Conservation (phyloP, 2,888 invertebrate species). For the Apotomis betuletana region DNA sequence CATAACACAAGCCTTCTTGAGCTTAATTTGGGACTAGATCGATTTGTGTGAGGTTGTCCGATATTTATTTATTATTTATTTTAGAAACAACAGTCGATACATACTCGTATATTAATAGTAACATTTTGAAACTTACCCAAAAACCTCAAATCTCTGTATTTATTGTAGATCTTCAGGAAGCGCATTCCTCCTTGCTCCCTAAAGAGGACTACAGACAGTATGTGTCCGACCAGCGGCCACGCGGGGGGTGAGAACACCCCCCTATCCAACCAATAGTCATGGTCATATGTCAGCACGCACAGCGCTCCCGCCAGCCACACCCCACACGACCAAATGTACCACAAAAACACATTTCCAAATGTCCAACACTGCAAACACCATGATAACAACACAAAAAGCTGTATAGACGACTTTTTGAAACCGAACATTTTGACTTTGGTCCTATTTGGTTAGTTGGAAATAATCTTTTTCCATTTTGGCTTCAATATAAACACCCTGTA, state of each 20-base stretch:
- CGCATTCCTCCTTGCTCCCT: conserved; percentile 77
- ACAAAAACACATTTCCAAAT: conserved; percentile 58
- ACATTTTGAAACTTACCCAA: conserved; percentile 57
- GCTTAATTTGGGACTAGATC: no score
- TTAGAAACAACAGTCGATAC: no score
- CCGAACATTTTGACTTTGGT: conserved; percentile 67
- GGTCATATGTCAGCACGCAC: conserved; percentile 69
- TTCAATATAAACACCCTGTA: neutral
- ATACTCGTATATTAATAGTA: no score
- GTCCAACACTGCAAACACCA: conserved; percentile 67
- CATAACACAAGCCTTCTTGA: no score
- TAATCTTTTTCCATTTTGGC: conserved; percentile 40
- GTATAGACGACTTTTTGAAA: conserved; percentile 65
- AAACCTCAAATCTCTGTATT: conserved; percentile 65
- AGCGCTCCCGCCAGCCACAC: conserved; percentile 53
- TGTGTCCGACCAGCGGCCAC: conserved; percentile 74
- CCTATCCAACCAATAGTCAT: conserved; percentile 71
- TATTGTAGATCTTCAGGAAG: conserved; percentile 74
- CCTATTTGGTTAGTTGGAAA: conserved; percentile 31
- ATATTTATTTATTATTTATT: no score
- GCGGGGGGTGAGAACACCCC: conserved; percentile 74
- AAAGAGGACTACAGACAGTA: conserved; percentile 67
- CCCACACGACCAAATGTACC: conserved; percentile 57
- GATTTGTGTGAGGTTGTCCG: no score
- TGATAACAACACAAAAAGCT: conserved; percentile 57